Evolutionary conservation across 2,888 invertebrate genomes (phyloP).

Genomic region (Cataglyphis rosenhaueri): DNA sequence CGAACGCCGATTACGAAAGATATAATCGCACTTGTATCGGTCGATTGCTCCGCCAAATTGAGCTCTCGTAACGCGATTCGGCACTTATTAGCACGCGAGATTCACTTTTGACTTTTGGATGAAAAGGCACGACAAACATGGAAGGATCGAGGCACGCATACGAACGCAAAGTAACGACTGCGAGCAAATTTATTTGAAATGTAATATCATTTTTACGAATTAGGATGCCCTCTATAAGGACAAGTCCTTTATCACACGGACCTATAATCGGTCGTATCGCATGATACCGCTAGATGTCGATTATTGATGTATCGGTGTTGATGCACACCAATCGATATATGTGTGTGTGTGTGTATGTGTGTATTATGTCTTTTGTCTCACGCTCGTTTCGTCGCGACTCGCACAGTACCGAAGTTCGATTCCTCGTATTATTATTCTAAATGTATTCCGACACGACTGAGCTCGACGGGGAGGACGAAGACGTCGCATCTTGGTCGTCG

Average conservation of each 20-base stretch:
- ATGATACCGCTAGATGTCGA: constrained; percentile 3
- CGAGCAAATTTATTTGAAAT: too few relatives aligned
- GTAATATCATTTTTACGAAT: background rate
- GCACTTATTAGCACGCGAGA: too few relatives aligned
- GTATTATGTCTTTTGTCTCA: constrained; percentile 5
- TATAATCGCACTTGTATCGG: too few relatives aligned
- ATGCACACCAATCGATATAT: too few relatives aligned
- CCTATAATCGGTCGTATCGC: background rate
- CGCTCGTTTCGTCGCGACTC: background rate
- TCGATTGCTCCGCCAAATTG: too few relatives aligned
- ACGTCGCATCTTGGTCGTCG: background rate
- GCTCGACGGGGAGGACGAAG: background rate
- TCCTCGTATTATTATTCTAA: background rate
- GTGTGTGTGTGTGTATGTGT: too few relatives aligned
- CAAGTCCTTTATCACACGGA: background rate
- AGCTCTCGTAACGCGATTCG: too few relatives aligned
- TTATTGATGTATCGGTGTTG: background rate
- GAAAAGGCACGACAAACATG: too few relatives aligned
- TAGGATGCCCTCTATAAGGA: background rate
- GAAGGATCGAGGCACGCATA: too few relatives aligned
- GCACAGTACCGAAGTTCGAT: background rate
- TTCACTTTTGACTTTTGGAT: too few relatives aligned
- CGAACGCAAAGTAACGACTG: too few relatives aligned
- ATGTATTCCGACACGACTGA: background rate
- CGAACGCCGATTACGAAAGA: too few relatives aligned